phyloP scores from a whole-genome alignment of 2,113 vertebrate species.

The Alligator sinensis region DNA sequence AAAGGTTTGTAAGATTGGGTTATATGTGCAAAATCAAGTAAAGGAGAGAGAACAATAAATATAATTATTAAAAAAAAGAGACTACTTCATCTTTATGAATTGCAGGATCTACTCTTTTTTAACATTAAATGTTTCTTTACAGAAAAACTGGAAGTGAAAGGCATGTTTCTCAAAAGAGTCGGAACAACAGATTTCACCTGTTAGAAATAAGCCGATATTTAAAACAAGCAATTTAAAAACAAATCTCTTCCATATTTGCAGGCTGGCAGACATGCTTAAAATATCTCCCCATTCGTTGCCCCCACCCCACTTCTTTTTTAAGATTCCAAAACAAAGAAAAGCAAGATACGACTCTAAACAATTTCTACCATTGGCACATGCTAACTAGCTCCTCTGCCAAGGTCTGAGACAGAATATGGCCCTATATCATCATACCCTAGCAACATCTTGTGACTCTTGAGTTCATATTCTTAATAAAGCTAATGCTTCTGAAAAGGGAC shows the following conservation, averaged over 20 bases:
- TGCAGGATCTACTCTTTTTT: conserved; percentile 26
- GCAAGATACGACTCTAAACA: conserved; percentile 14
- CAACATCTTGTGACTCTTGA: conserved; percentile 5
- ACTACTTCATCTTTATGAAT: conserved; percentile 30
- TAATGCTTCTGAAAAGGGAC: conserved; percentile 45
- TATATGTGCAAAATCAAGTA: conserved; percentile 54
- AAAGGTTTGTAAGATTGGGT: not conserved
- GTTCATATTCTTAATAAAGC: conserved; percentile 44
- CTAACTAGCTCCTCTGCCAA: conserved; percentile 44
- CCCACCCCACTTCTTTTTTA: conserved; percentile 30
- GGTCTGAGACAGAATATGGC: conserved; percentile 11
- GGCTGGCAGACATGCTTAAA: conserved; percentile 48
- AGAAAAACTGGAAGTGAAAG: conserved; percentile 1
- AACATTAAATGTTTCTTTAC: conserved; percentile 41
- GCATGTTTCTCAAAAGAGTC: conserved; percentile 40
- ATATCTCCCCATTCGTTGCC: not conserved
- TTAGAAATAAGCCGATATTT: conserved; percentile 47
- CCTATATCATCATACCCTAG: conserved; percentile 37
- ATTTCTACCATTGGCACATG: conserved; percentile 36
- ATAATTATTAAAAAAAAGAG: conserved; percentile 23
- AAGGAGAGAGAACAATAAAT: not conserved
- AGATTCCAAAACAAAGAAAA: conserved; percentile 21
- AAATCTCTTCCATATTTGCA: conserved; percentile 52
- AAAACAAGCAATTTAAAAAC: conserved; percentile 29
- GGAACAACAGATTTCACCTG: conserved; percentile 27